These are phyloP conservation scores for Nymphalis c-album DNA, from an alignment of 2,888 invertebrate genomes.

Conservation along the genomic window DNA sequence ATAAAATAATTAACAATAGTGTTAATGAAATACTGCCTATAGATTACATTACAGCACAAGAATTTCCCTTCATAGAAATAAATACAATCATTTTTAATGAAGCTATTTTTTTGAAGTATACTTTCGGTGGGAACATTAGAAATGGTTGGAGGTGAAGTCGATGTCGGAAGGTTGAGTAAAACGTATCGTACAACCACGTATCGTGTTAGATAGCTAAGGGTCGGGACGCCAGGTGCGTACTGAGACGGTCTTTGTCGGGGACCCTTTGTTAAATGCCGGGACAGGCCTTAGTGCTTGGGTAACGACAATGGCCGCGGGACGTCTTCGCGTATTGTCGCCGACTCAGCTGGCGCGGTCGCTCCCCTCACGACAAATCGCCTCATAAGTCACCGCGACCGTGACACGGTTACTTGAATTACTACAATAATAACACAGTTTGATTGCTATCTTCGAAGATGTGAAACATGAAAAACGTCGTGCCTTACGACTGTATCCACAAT, in stretches of 20 bases:
- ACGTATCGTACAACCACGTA: conserved; percentile 48
- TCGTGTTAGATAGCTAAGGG: conserved; percentile 65
- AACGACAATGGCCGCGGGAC: conserved; percentile 74
- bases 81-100: too few species aligned
- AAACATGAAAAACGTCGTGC: neutral
- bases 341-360: conserved; percentile 72
- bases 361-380: conserved; percentile 49
- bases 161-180: conserved; percentile 46
- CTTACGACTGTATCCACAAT: neutral
- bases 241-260: conserved; percentile 70
- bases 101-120: too few species aligned
- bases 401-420: conserved; percentile 49
- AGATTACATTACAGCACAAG: too few species aligned
- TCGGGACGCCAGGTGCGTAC: conserved; percentile 71
- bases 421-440: conserved; percentile 32
- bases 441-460: conserved; percentile 29
- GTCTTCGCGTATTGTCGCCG: conserved; percentile 75
- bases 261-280: conserved; percentile 48
- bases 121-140: conserved; percentile 12
- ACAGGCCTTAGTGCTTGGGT: conserved; percentile 48
- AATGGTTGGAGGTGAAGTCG: conserved; percentile 47
- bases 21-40: too few species aligned
- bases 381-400: conserved; percentile 59
- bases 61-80: too few species aligned
- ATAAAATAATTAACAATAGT: too few species aligned